Base-by-base conservation (phyloP, 2,888 invertebrate species). In the Sinohyriopsis cumingii region DNA sequence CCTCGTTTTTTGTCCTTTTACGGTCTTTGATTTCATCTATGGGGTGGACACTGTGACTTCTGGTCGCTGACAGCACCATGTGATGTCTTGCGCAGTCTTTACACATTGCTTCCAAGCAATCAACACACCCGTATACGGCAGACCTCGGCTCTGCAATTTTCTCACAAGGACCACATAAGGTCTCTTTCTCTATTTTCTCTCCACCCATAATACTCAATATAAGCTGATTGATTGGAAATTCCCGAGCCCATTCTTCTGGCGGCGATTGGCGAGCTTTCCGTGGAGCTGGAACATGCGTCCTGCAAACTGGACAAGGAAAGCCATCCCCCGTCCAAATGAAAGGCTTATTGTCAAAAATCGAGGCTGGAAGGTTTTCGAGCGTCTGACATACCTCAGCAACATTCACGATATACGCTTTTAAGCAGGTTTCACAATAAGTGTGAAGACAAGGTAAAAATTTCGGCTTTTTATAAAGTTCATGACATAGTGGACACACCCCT, bases 321-420 rank as follows among this genome's bases (percentile, higher is more conserved):
- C 77, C 77, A 22, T 77, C 75, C 0, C 77, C 77, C 0, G 77
- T 75, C 77, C 77, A 77, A 18, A 75, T 68, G 45, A 73, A 77
- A 5, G 77, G 77, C 55, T 73, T 73, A 28, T 70, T 72, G 60
- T 77, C 77, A 65, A 77, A 77, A 20, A 77, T 72, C 28, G 77
- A 77, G 3, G 77, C 77, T 19, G 77, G 75, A 25, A 77, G 75
- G 55, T 73, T 59, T 9, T 69, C 62, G 15, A 73, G 71, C 3
- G 71, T 63, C 33, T 75, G 73, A 55, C 77, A 75, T 55, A 77
- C 75, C 12, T 72, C 63, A 28, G 71, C 68, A 45, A 77, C 70
- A 45, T 75, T 77, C 19, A 53, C 59, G 28, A 77, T 75, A 57
- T 77, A 77, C 5, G 75, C 60, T 25, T 77, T 68, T n/a, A 77